Conservation (phyloP, 1,140 invertebrate species). For the Drosophila fuyamai region DNA sequence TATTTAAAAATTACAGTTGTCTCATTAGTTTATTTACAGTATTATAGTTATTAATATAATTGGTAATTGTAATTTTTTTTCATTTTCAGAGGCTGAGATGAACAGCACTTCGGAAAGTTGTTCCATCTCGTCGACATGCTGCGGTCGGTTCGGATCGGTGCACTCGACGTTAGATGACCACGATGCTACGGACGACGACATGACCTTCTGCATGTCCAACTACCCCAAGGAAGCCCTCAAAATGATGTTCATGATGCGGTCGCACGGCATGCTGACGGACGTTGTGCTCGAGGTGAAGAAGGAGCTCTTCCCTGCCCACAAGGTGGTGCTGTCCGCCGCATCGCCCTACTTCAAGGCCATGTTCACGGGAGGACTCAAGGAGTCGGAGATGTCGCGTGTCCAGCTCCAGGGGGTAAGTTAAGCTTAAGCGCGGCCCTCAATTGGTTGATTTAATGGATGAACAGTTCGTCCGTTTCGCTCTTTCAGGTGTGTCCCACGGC, state of each 20-base stretch:
- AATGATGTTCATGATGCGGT: slow-evolving; percentile 95
- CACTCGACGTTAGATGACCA: slow-evolving; percentile 70
- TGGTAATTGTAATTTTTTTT: not conserved
- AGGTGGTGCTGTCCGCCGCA: slow-evolving; percentile 95
- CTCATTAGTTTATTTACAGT: not conserved
- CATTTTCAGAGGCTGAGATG: slow-evolving; percentile 66
- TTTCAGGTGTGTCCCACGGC: slow-evolving; percentile 89
- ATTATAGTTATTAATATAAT: not conserved
- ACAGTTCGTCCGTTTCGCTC: slow-evolving; percentile 56
- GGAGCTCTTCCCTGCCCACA: slow-evolving; percentile 95
- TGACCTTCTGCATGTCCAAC: slow-evolving; percentile 94
- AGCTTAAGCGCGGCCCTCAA: slow-evolving; percentile 28
- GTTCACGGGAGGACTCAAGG: slow-evolving; percentile 95
- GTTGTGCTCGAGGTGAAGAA: slow-evolving; percentile 93
- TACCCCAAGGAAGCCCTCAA: slow-evolving; percentile 94
- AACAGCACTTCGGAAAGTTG: slow-evolving; percentile 61
- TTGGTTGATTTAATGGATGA: slow-evolving; percentile 69
- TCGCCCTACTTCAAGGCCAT: slow-evolving; percentile 99
- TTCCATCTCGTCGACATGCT: slow-evolving; percentile 48
- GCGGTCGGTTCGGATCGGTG: slow-evolving; percentile 50
- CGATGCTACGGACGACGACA: slow-evolving; percentile 86
- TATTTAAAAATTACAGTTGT: too few relatives aligned
- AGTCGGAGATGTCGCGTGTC: slow-evolving; percentile 93
- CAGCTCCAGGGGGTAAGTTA: slow-evolving; percentile 91
- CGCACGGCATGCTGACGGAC: slow-evolving; percentile 95